A percentile compares a stretch with the other conserved stretches of the same genome.
These are phyloP conservation scores for Drosophila mimetica DNA, from an alignment of 2,888 invertebrate species.

Conservation along the genomic window DNA sequence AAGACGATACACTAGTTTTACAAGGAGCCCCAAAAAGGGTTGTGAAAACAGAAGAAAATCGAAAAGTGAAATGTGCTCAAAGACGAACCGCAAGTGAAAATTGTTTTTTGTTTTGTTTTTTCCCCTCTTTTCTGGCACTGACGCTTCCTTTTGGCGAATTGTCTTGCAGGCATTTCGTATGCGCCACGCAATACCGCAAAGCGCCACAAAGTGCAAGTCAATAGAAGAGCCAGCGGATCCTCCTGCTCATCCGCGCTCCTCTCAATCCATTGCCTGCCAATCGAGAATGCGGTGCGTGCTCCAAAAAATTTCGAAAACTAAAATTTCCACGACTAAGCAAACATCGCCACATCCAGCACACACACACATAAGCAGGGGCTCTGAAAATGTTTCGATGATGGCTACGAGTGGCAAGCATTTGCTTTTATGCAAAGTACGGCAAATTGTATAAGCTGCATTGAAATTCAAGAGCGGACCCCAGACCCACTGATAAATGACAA, in stretches of 20 bases:
- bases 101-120: conserved; percentile 19
- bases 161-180: conserved; percentile 65
- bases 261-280: conserved; percentile 59
- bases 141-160: conserved; percentile 36
- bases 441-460: conserved; percentile 59
- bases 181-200: conserved; percentile 42
- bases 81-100: conserved; percentile 59
- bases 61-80: conserved; percentile 26
- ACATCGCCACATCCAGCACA: conserved; percentile 26
- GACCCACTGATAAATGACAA: conserved; percentile 50
- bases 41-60: conserved; percentile 42
- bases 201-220: conserved; percentile 72
- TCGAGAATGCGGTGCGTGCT: conserved; percentile 41
- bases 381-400: conserved; percentile 25
- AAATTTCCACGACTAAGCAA: conserved; percentile 49
- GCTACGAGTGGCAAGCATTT: conserved; percentile 44
- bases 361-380: conserved; percentile 28
- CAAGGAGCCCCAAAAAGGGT: neutral
- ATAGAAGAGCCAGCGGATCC: conserved; percentile 44
- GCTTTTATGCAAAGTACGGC: conserved; percentile 67
- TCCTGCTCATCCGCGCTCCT: neutral
- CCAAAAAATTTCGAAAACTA: neutral
- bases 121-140: conserved; percentile 13
- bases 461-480: conserved; percentile 46
- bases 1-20: neutral